Percentiles rank a stretch among this genome's conserved stretches.
Conservation (phyloP, 2,113 vertebrate genomes). For the Acanthisitta chloris region DNA sequence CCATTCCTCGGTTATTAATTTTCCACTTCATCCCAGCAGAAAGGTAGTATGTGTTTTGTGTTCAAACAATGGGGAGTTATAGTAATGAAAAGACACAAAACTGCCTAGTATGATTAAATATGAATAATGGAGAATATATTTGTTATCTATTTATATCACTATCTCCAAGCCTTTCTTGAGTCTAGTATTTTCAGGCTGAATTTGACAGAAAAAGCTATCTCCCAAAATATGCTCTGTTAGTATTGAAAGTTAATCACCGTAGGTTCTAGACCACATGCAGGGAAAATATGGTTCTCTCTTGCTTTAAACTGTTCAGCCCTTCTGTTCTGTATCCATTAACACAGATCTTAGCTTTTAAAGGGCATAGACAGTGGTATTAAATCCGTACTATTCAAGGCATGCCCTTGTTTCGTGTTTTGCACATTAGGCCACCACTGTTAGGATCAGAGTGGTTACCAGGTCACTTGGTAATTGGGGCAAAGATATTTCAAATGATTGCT, state of each 20-base stretch:
- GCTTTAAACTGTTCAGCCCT: background rate
- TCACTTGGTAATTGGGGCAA: slow-evolving; percentile 68
- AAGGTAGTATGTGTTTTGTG: background rate
- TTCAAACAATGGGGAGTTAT: background rate
- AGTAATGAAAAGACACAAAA: background rate
- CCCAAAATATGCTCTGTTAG: background rate
- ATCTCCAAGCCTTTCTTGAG: background rate
- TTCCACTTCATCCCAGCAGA: background rate
- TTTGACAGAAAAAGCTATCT: background rate
- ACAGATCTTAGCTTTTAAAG: slow-evolving; percentile 8
- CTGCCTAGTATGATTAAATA: background rate
- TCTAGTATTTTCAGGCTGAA: background rate
- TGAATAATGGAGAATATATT: background rate
- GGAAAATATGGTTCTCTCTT: background rate
- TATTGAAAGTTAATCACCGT: background rate
- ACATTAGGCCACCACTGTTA: background rate
- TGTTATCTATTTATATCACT: background rate
- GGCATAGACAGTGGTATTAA: background rate
- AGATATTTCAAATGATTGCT: slow-evolving; percentile 1
- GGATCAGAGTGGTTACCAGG: slow-evolving; percentile 45
- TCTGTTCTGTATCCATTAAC: background rate
- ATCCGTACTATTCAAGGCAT: slow-evolving; percentile 7
- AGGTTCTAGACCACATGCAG: background rate
- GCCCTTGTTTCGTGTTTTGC: background rate
- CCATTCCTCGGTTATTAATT: background rate